Evolutionary conservation across 2,113 vertebrate genomes (phyloP), one percentile per base, ranked within the genome.

Genomic region (Cheilinus undulatus): DNA sequence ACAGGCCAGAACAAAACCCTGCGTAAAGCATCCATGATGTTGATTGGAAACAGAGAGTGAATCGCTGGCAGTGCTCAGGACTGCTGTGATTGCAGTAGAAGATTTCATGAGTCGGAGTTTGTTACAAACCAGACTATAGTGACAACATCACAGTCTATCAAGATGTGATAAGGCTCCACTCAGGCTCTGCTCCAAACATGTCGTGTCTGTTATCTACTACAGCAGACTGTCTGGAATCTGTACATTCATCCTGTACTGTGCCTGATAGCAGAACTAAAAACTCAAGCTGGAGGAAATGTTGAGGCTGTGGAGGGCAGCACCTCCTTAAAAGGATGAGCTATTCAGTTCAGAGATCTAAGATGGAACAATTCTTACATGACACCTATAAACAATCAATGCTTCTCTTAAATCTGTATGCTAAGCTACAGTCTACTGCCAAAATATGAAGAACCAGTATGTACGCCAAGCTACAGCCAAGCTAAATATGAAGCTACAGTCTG

Each of bases 11-110:
- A 66, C 9, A 7, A 19, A 8, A 11, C 62, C n/a, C n/a, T 49
- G 36, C 34, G 66, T 78, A 65, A 9, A 0, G 11, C 4, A 9
- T 22, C 19, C 0, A 0, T 13, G 67, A 50, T 60, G 50, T 42
- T 53, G 69, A 84, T 76, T 28, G 3, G 51, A 81, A 81, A 63
- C 78, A 76, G 68, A 84, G 56, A 82, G 43, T 52, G 69, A 50
- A 45, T 6, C 61, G 51, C 22, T 63, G 63, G 66, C 30, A 30
- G 67, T 70, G 62, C 56, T 65, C 23, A 32, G 28, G 24, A 27
- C 38, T 62, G 72, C 50, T 63, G 58, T 26, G 73, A 82, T 60
- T 48, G 62, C 4, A 17, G 49, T 7, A 45, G 30, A 15, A 60
- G 66, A 76, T 71, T 74, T 69, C 42, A 27, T 22, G 36, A 58